Base-by-base conservation (phyloP, 2,113 vertebrate genomes). In the Zeus faber region DNA sequence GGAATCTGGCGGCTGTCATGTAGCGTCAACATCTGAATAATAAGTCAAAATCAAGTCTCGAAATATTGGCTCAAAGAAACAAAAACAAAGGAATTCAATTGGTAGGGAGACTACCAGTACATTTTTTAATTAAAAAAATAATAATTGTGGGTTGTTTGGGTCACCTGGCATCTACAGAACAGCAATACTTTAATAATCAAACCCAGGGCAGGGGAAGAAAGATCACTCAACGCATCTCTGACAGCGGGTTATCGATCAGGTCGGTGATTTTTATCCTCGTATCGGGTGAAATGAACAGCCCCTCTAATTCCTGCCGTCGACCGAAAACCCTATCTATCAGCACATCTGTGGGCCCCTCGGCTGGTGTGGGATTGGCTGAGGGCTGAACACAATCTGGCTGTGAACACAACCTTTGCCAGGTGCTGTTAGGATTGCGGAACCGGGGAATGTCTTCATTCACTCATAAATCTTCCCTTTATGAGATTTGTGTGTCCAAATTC, bases 211-310 rank as follows among this genome's bases (percentile, higher is more conserved):
- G 69, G 39, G 24, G 65, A 49, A 50, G 47, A 59, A 4, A 33
- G 54, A 70, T 76, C 59, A 58, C 54, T 78, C 67, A 64, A 54
- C 65, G 46, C 74, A n/a, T 59, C 59, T 77, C 76, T 68, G 78
- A 74, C 74, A 67, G 74, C 67, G 43, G 50, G 53, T 65, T 75
- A 79, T 85, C 9, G 72, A 85, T 77, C 72, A 11, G 14, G 2
- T 58, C 44, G 62, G 62, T 29, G 4, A 63, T 46, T 77, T 77
- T 77, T 78, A 62, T 58, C 62, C 59, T 17, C 23, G 39, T 48
- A 57, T 69, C 49, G n/a, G 33, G 54, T 62, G 67, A 65, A 76
- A 31, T 24, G 45, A 57, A 23, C 22, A 6, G 16, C 59, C 40
- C 11, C 45, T 37, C 51, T 49, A 47, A 68, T 66, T 65, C 67